Base-by-base conservation (phyloP, 2,113 vertebrate species). In the Thinocorus orbignyianus region DNA sequence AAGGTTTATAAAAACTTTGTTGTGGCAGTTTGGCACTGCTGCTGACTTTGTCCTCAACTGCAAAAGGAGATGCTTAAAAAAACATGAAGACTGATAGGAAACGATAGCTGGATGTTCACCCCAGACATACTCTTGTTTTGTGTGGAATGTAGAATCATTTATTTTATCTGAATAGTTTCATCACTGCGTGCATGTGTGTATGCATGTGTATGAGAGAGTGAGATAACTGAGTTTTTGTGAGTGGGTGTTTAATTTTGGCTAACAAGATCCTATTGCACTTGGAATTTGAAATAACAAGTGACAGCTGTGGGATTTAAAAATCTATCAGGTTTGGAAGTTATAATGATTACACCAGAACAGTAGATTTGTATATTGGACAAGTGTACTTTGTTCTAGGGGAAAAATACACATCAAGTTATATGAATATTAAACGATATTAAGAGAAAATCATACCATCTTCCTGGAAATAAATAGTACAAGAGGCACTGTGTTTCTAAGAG, bases 181-280 rank as follows among this genome's bases (percentile, higher is more conserved):
- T 66, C 1, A 1, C 60, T 68, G 20, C 1, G 0, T 79, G n/a
- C 17, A 6, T 83, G 31, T 28, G 11, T 90, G 51, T 82, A 10
- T 66, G 41, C 52, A 13, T 61, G 58, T 39, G 6, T 58, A 11
- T 57, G 31, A 85, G 7, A 73, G 71, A 71, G 55, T 35, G 33
- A 77, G 54, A 14, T 31, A 62, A 69, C 37, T 26, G 44, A 79
- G 54, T 11, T 69, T 77, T 82, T 83, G 58, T 88, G 82, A 93
- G 82, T 90, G 71, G 60, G 48, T 71, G 62, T 86, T 96, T 35
- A 51, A 8, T 88, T 96, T 93, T 68, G 85, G 68, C 85, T 92
- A 49, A 78, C 68, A 81, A 66, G 64, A 68, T 78, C 35, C 55
- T 88, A 2, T 79, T 95, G 86, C 39, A 13, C 33, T 74, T 93